phyloP scores from a whole-genome alignment of 1,140 invertebrate species.

The Heterodera schachtii region DNA sequence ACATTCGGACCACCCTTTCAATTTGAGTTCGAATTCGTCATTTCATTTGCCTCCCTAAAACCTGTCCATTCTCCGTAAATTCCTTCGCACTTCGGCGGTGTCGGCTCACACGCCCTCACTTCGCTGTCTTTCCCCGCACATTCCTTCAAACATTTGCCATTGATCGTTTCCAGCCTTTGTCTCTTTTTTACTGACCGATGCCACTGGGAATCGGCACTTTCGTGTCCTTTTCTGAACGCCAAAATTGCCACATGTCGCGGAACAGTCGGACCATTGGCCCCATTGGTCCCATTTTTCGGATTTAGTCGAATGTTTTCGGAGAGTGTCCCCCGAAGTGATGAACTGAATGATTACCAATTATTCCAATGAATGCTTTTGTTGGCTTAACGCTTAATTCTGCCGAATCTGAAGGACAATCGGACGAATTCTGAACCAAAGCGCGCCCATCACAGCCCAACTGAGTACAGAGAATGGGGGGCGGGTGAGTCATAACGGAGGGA shows the following conservation, averaged over 20 bases:
- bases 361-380: neutral
- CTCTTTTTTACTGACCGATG: neutral
- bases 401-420: constrained; percentile 31
- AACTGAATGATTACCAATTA: neutral
- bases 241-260: constrained; percentile 34
- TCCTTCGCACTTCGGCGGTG: constrained; percentile 38
- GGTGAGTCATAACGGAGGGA: too few relatives aligned
- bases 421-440: constrained; percentile 18
- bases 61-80: constrained; percentile 31
- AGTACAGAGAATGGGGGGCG: neutral
- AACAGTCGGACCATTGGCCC: constrained; percentile 41
- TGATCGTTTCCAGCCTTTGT: neutral
- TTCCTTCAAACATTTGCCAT: constrained; percentile 33
- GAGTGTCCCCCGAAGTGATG: neutral
- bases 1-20: constrained; percentile 2
- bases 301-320: constrained; percentile 19
- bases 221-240: constrained; percentile 49
- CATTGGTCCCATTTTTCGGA: constrained; percentile 50
- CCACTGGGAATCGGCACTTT: constrained; percentile 36
- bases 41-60: constrained; percentile 3
- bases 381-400: neutral
- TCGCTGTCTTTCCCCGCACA: constrained; percentile 44
- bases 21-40: neutral
- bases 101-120: constrained; percentile 38
- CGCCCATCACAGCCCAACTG: constrained; percentile 29